A percentile compares a stretch with the other conserved stretches of the same genome.
These are phyloP conservation scores for Microchirus variegatus DNA, from an alignment of 2,797 vertebrate species.

Conservation along the genomic window DNA sequence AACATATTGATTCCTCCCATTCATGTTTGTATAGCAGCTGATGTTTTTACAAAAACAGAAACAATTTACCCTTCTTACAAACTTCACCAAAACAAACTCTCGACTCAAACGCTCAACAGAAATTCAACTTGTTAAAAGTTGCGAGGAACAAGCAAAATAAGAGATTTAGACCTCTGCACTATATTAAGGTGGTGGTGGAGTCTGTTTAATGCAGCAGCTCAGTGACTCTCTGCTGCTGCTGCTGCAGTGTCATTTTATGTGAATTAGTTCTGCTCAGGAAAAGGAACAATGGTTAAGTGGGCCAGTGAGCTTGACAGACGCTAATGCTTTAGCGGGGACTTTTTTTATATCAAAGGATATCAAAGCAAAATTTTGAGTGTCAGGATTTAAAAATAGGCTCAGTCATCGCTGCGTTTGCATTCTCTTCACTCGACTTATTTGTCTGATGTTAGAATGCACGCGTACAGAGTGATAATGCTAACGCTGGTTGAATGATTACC, in stretches of 20 bases:
- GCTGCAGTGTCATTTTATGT: conserved; percentile 1
- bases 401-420: neutral
- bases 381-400: neutral
- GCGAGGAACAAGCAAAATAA: conserved; percentile 11
- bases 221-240: conserved; percentile 7
- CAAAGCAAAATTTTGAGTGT: conserved; percentile 32
- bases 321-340: conserved; percentile 6
- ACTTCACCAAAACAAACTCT: neutral
- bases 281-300: conserved; percentile 36
- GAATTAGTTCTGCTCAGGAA: conserved; percentile 31
- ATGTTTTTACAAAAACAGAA: too few species aligned
- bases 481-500: conserved; percentile 6
- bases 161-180: conserved; percentile 8
- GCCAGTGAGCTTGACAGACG: conserved; percentile 15
- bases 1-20: too few species aligned
- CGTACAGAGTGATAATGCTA: neutral
- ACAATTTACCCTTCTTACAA: too few species aligned
- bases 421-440: neutral
- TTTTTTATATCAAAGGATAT: conserved; percentile 26
- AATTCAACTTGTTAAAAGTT: neutral
- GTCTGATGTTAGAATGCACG: neutral
- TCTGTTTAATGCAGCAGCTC: conserved; percentile 9
- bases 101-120: conserved; percentile 1
- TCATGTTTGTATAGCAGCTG: too few species aligned
- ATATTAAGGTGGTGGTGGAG: neutral